Percentiles rank a stretch among this genome's conserved stretches.
Conservation (phyloP, 2,113 vertebrate genomes). For the Pao palembangensis region DNA sequence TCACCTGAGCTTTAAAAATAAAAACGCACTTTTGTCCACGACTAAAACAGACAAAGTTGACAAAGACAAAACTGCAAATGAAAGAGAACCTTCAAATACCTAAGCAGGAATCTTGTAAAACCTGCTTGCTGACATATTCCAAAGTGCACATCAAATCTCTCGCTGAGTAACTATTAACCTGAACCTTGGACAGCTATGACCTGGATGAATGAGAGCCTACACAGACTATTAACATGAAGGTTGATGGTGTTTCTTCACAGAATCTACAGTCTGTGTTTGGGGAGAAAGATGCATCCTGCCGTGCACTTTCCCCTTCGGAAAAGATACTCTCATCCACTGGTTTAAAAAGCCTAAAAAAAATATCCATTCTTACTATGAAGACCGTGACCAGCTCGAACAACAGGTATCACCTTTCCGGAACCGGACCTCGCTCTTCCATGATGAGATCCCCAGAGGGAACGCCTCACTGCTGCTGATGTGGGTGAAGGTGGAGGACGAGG, state of each 20-base stretch:
- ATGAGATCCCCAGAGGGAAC: slow-evolving; percentile 64
- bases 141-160: too few species aligned
- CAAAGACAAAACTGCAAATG: too few species aligned
- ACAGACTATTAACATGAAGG: too few species aligned
- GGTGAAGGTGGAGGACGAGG: slow-evolving; percentile 46
- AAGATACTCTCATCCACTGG: slow-evolving; percentile 73
- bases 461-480: slow-evolving; percentile 65
- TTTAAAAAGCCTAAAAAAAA: fast-evolving
- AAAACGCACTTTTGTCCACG: too few species aligned
- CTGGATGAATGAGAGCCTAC: too few species aligned
- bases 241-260: slow-evolving; percentile 10
- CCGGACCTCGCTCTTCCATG: slow-evolving; percentile 61
- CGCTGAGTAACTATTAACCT: too few species aligned
- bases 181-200: too few species aligned
- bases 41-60: too few species aligned
- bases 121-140: too few species aligned
- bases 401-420: slow-evolving; percentile 48
- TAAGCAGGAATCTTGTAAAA: too few species aligned
- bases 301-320: slow-evolving; percentile 46
- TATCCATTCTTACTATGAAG: slow-evolving; percentile 66
- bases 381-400: slow-evolving; percentile 15
- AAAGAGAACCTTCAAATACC: too few species aligned
- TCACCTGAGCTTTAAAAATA: too few species aligned
- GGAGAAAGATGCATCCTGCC: slow-evolving; percentile 60
- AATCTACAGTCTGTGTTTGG: slow-evolving; percentile 16